phyloP scores from a whole-genome alignment of 2,113 vertebrate genomes.

The Synchiropus splendidus region DNA sequence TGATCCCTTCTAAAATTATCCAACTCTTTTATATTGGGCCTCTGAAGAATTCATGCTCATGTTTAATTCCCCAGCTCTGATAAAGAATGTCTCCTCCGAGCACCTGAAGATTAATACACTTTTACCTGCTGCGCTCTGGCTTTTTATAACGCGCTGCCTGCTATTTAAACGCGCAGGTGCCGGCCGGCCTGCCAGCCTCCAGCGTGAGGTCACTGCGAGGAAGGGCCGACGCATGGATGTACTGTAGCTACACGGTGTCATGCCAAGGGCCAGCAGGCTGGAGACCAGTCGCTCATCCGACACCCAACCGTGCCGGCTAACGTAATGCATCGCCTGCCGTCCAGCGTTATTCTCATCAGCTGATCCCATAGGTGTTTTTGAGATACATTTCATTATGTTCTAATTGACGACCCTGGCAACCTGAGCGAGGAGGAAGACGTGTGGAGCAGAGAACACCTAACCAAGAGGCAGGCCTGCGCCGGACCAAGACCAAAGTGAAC shows the following conservation, averaged over 20 bases:
- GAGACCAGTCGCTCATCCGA: no score
- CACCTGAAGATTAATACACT: conserved; percentile 70
- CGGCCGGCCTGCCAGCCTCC: conserved; percentile 44
- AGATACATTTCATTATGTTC: no score
- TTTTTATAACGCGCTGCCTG: conserved; percentile 66
- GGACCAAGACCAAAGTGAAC: no score
- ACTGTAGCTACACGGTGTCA: background rate
- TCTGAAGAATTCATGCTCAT: conserved; percentile 73
- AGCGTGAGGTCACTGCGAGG: conserved; percentile 45
- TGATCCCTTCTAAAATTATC: conserved; percentile 79
- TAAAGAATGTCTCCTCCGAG: conserved; percentile 67
- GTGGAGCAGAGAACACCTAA: no score
- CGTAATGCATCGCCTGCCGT: no score
- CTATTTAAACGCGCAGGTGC: conserved; percentile 58
- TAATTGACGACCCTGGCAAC: no score
- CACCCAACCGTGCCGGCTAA: no score
- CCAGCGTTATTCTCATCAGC: no score
- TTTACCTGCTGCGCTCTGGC: conserved; percentile 62
- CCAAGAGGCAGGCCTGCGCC: no score
- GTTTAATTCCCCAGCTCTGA: conserved; percentile 71
- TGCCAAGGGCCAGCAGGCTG: conserved; percentile 1
- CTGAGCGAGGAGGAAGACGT: no score
- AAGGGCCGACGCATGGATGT: conserved; percentile 23
- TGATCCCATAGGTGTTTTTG: no score
- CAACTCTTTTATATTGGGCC: conserved; percentile 70